Conservation (phyloP, 1,140 invertebrate genomes). For the Drosophila orosa region DNA sequence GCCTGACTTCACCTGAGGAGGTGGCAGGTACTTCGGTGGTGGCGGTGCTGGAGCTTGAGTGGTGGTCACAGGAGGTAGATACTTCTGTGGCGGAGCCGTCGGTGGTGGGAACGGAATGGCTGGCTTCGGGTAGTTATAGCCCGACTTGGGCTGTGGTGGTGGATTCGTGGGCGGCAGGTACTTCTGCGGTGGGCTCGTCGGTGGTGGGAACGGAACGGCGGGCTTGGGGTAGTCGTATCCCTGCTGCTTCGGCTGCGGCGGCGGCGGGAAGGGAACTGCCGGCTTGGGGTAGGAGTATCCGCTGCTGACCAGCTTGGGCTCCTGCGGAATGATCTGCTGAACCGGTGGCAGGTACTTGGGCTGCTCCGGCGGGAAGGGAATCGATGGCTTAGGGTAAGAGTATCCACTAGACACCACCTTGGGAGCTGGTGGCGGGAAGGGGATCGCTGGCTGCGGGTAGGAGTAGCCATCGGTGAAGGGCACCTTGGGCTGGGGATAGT, state of each 20-base stretch:
- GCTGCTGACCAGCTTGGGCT: slow-evolving; percentile 50
- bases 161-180: slow-evolving; percentile 31
- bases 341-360: slow-evolving; percentile 45
- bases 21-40: slow-evolving; percentile 37
- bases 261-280: slow-evolving; percentile 54
- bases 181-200: slow-evolving; percentile 32
- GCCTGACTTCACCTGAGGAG: slow-evolving; percentile 36
- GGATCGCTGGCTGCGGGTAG: slow-evolving; percentile 53
- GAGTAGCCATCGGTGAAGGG: slow-evolving; percentile 56
- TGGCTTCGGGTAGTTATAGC: slow-evolving; percentile 63
- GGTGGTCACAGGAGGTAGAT: slow-evolving; percentile 46
- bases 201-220: slow-evolving; percentile 50
- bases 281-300: slow-evolving; percentile 76
- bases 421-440: slow-evolving; percentile 50
- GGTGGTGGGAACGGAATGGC: slow-evolving; percentile 56
- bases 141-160: slow-evolving; percentile 40
- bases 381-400: slow-evolving; percentile 52
- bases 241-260: slow-evolving; percentile 28
- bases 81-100: slow-evolving; percentile 44
- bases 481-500: slow-evolving; percentile 53
- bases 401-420: slow-evolving; percentile 43
- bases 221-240: slow-evolving; percentile 59
- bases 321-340: slow-evolving; percentile 55
- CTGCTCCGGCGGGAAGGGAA: slow-evolving; percentile 51
- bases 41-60: slow-evolving; percentile 20